phyloP scores from a whole-genome alignment of 2,888 invertebrate species.

The Pseudanteris insignis region DNA sequence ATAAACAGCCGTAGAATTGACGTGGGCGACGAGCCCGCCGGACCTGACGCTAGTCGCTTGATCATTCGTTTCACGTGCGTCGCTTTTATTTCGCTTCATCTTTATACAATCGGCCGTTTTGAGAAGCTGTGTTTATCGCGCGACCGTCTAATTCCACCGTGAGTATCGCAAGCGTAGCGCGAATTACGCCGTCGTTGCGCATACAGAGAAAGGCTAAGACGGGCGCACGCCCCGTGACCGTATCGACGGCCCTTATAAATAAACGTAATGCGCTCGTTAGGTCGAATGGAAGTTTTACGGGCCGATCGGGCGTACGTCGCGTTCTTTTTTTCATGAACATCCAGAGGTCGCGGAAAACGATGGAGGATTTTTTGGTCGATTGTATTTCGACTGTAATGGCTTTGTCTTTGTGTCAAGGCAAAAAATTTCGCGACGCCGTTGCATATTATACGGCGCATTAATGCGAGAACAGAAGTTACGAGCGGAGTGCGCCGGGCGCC shows the following conservation, averaged over 20 bases:
- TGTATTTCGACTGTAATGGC: conserved; percentile 43
- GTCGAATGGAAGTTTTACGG: conserved; percentile 61
- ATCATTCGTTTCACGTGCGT: conserved; percentile 40
- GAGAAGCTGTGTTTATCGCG: conserved; percentile 46
- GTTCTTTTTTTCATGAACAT: conserved; percentile 45
- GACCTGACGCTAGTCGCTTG: too few species aligned
- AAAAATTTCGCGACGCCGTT: conserved; percentile 38
- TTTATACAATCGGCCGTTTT: conserved; percentile 34
- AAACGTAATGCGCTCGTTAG: conserved; percentile 60
- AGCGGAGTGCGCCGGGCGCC: conserved; percentile 8
- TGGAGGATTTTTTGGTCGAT: conserved; percentile 42
- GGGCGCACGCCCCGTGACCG: too few species aligned
- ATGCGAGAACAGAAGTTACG: conserved; percentile 35
- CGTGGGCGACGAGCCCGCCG: too few species aligned
- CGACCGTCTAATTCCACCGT: conserved; percentile 48
- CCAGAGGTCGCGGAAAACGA: conserved; percentile 37
- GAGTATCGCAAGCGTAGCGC: too few species aligned
- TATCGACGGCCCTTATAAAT: conserved; percentile 55
- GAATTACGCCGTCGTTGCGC: conserved; percentile 50
- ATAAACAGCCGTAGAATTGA: too few species aligned
- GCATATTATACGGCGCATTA: conserved; percentile 42
- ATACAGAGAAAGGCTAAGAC: too few species aligned
- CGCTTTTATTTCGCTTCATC: conserved; percentile 29
- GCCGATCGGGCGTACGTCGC: conserved; percentile 49
- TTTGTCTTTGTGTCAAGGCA: conserved; percentile 40